A percentile compares a stretch with the other conserved stretches of the same genome.
Conservation (phyloP, 2,797 vertebrate species). For the Emys orbicularis region DNA sequence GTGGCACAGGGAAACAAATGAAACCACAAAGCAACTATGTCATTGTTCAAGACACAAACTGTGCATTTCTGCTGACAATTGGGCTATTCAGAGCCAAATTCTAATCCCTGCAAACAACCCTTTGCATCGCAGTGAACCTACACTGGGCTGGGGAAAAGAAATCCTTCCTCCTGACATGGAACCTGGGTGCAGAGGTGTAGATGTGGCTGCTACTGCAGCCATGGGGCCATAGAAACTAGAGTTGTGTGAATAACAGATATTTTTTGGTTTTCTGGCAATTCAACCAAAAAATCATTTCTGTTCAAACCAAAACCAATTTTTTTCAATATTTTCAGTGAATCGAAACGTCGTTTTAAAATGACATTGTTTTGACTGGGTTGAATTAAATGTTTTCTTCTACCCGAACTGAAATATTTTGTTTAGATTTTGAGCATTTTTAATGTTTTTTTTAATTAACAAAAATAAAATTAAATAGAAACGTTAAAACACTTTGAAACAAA, state of each 20-base stretch:
- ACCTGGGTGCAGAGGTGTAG: neutral
- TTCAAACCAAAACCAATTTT: neutral
- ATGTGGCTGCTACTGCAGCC: too few relatives aligned
- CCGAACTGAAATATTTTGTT: neutral
- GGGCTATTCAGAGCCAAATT: neutral
- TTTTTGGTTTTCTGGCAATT: neutral
- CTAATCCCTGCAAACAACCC: neutral
- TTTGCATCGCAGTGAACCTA: neutral
- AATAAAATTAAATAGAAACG: neutral
- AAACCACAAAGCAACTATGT: neutral
- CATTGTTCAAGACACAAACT: neutral
- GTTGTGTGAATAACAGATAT: neutral
- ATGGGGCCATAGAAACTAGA: neutral
- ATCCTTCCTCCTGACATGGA: neutral
- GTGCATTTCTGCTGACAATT: neutral
- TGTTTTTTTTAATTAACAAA: neutral
- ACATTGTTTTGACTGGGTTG: neutral
- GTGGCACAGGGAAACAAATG: neutral
- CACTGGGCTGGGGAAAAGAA: neutral
- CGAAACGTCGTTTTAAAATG: too few relatives aligned
- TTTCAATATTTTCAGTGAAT: neutral
- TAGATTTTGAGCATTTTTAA: neutral
- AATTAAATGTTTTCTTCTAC: neutral
- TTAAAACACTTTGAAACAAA: neutral
- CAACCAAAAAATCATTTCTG: neutral